Percentiles rank a stretch among this genome's conserved stretches.
Conservation (phyloP, 2,888 invertebrate genomes). For the Druceiella hillmani region DNA sequence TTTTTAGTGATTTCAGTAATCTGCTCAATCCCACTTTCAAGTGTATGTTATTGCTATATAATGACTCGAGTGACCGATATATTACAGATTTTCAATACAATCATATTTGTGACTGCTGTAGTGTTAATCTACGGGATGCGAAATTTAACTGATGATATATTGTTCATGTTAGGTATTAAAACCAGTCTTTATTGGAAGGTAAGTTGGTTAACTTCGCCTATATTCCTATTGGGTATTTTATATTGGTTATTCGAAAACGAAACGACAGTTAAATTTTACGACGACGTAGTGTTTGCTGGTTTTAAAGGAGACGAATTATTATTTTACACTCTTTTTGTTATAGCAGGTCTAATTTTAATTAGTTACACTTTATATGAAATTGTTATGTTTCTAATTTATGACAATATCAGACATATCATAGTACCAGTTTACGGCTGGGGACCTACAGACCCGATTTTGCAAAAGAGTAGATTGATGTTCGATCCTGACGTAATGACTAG, state of each 20-base stretch:
- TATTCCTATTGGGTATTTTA: slow-evolving; percentile 29
- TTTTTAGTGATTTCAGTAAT: too few relatives aligned
- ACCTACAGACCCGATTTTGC: slow-evolving; percentile 35
- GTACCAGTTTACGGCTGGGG: slow-evolving; percentile 35
- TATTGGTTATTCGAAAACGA: too few relatives aligned
- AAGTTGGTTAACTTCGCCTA: slow-evolving; percentile 36
- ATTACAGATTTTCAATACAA: too few relatives aligned
- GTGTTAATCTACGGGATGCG: slow-evolving; percentile 40
- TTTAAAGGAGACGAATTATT: slow-evolving; percentile 28
- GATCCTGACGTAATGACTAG: slow-evolving; percentile 48
- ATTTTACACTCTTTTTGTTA: slow-evolving; percentile 29
- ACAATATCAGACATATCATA: slow-evolving; percentile 27
- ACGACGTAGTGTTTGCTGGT: too few relatives aligned
- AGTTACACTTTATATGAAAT: slow-evolving; percentile 30
- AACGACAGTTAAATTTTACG: too few relatives aligned
- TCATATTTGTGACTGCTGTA: too few relatives aligned
- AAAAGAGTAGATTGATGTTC: slow-evolving; percentile 44
- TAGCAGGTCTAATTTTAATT: slow-evolving; percentile 31
- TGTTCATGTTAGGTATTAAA: slow-evolving; percentile 46
- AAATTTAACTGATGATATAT: slow-evolving; percentile 39
- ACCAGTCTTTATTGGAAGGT: slow-evolving; percentile 39
- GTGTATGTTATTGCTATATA: too few relatives aligned
- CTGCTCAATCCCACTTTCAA: too few relatives aligned
- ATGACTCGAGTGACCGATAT: too few relatives aligned
- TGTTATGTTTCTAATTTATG: slow-evolving; percentile 24